Evolutionary conservation across 2,888 invertebrate genomes (phyloP).

Genomic region (Epinotia ramella): DNA sequence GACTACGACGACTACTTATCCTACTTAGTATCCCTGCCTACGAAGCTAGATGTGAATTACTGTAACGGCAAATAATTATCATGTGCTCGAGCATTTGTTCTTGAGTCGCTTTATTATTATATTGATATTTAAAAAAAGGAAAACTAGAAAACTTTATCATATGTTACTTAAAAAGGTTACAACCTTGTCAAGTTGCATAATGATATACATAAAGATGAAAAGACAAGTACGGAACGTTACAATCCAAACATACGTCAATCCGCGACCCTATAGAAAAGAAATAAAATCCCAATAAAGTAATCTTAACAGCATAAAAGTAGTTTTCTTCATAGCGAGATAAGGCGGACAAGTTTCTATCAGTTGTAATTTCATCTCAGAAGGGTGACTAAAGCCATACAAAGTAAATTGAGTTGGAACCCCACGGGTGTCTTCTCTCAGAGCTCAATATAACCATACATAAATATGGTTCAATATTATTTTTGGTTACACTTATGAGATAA

Average conservation of each 20-base stretch:
- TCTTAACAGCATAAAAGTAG: slow-evolving; percentile 43
- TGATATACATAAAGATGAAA: neutral
- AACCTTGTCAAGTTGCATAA: no score
- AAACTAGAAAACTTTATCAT: neutral
- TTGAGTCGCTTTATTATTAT: no score
- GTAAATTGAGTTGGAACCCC: slow-evolving; percentile 68
- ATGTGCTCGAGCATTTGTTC: no score
- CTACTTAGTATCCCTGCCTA: no score
- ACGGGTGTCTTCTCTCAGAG: slow-evolving; percentile 51
- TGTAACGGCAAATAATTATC: no score
- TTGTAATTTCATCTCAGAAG: slow-evolving; percentile 71
- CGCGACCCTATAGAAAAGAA: slow-evolving; percentile 34
- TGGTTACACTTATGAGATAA: neutral
- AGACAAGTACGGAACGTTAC: neutral
- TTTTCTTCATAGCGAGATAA: slow-evolving; percentile 57
- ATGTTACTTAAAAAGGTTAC: neutral
- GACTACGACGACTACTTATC: no score
- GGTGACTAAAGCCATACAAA: slow-evolving; percentile 69
- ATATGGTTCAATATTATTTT: slow-evolving; percentile 23
- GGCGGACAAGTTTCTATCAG: slow-evolving; percentile 64
- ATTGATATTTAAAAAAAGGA: no score
- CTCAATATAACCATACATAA: slow-evolving; percentile 24
- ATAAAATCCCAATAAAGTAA: slow-evolving; percentile 43
- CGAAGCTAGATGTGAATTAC: no score
- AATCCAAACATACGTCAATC: slow-evolving; percentile 14